Evolutionary conservation across 2,797 vertebrate species (phyloP), one percentile per base, ranked within the genome.

Genomic region (Chromobotia macracanthus): DNA sequence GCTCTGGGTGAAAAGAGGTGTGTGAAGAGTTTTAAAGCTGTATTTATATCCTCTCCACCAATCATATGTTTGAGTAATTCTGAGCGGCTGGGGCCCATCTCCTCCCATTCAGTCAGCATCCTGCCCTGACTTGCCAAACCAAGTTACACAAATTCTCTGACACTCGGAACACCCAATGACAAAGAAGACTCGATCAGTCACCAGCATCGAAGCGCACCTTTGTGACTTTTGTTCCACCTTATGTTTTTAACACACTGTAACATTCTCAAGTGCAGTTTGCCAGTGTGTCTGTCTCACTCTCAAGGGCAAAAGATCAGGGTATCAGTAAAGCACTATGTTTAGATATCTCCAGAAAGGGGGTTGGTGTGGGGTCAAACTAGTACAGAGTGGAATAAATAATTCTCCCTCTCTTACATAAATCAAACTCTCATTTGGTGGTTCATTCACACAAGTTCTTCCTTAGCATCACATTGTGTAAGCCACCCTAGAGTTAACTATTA

Each of bases 31-130:
- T 10, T 38, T 23, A 60, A 19, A 61, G 5, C 31, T 21, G 28
- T 18, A n/a, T 23, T 46, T 41, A 1, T 60, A 13, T 60, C 56
- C 61, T 68, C 66, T 51, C 58, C 58, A 73, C 64, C 75, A 60
- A 77, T 58, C 38, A 44, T 23, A n/a, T 15, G 21, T 67, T 56
- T 75, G 71, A 80, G 58, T 61, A 65, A 77, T 56, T 74, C 48
- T 0, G 64, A 72, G 72, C 66, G 25, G 60, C 81, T 93, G 89
- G 93, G 93, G 18, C 91, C 84, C 13, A 94, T 89, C 90, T 92
- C 15, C 41, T 23, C 77, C 60, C 31, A 53, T 19, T 56, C 56
- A 79, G 68, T 50, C 68, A 69, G 63, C 73, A 74, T 84, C 84
- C 72, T 81, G 78, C 58, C 78, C 72, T 19, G n/a, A 83, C 84